Conservation (phyloP, 2,113 vertebrate species). For the Albula goreensis region DNA sequence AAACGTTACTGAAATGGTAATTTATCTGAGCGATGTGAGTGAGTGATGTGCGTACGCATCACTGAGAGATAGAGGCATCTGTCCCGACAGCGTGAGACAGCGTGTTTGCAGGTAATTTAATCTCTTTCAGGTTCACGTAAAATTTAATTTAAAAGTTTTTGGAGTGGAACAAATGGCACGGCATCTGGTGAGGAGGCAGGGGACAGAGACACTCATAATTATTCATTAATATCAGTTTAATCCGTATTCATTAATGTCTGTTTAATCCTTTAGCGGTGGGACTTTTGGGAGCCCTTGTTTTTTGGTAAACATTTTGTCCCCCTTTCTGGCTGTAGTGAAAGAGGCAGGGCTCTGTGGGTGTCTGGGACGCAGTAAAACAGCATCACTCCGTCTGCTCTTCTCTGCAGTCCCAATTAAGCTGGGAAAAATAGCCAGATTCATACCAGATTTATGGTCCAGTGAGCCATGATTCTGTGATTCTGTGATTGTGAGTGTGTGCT, state of each 20-base stretch:
- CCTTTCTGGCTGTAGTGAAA: neutral
- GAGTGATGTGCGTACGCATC: neutral
- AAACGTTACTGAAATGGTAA: neutral
- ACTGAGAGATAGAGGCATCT: constrained; percentile 1
- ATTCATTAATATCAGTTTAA: neutral
- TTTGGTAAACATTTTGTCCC: neutral
- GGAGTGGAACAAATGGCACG: neutral
- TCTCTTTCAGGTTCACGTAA: neutral
- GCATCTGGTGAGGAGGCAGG: neutral
- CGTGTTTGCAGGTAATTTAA: constrained; percentile 21
- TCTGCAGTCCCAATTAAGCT: neutral
- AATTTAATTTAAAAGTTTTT: constrained; percentile 14
- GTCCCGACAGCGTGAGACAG: constrained; percentile 22
- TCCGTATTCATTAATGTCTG: neutral
- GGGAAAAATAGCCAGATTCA: neutral
- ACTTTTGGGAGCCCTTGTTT: neutral
- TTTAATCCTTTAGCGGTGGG: constrained; percentile 8
- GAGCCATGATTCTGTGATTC: no score
- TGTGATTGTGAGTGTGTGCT: no score
- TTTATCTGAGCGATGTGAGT: neutral
- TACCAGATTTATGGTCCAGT: neutral
- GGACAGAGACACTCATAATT: neutral
- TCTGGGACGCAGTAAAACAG: neutral
- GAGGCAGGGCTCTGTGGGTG: neutral
- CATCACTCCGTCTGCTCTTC: neutral